Evolutionary conservation across 2,797 vertebrate genomes (phyloP), one percentile per base, ranked within the genome.

Genomic region (Peromyscus nudipes): DNA sequence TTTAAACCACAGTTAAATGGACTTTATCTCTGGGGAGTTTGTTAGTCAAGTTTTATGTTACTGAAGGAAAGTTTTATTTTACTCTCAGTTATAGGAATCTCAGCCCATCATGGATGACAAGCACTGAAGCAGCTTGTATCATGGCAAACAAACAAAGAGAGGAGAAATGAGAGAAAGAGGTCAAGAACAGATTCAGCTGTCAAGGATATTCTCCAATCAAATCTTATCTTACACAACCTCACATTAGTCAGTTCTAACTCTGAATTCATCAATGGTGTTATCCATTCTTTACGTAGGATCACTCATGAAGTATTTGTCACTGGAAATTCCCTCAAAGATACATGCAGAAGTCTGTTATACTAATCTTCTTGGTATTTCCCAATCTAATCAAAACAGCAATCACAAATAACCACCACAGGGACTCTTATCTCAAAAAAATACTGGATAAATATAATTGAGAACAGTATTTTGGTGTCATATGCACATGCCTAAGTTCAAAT

Each of bases 1-100:
- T 95, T 97, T 92, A 95, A 96, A 7, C 55, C 69, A 29, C 60
- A 95, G 57, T 52, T 93, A 60, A 89, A 85, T 27, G n/a, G 23
- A 79, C 21, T 89, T 60, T 34, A 31, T 86, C 10, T 93, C 34
- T 86, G 31, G 2, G 17, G 8, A 86, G 1, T 64, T 25, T 87
- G 57, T 40, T 73, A 40, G n/a, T 73, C n/a, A 57, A 19, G 8
- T 73, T 87, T 88, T 73, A 57, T 43, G 27, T 60, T 87, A 21
- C 49, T 57, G 16, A 40, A 60, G 69, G n/a, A 57, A 57, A 75
- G 25, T 75, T 88, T 57, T 73, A 73, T 71, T 73, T 87, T 73
- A 73, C 49, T n/a, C 12, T 65, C 11, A 25, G 31, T 69, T 52
- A 37, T 73, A 31, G 27, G 40, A 57, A 27, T 57, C 55, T 75